Base-by-base conservation (phyloP, 2,797 vertebrate species). In the Orientallactaga sibirica region DNA sequence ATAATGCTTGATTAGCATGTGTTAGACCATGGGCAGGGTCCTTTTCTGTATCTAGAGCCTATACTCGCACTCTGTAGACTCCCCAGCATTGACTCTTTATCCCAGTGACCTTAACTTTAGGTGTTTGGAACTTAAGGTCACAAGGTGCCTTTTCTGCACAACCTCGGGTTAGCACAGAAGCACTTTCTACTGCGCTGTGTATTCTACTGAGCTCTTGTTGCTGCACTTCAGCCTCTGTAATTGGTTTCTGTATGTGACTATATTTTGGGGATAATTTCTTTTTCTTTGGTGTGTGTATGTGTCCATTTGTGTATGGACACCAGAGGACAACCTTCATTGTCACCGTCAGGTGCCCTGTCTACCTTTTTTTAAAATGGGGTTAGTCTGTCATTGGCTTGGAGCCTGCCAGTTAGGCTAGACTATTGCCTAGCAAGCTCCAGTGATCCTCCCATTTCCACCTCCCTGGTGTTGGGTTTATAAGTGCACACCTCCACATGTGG, bases 1-100 rank as follows among this genome's bases (percentile, higher is more conserved):
- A 1, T 2, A 3, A 0, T 1, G 10, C 25, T 10, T 43, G 91
- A 4, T 76, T 11, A 0, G 10, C 0, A 0, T 29, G 43, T 33
- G 67, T 8, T 6, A 3, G 41, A 29, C 16, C 20, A 5, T 0
- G 1, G 0, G 6, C n/a, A 15, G 16, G 27, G 29, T 52, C 15
- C 7, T 27, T 11, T 9, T 37, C 76, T 71, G 3, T 55, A 25
- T 27, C 48, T 37, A 20, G 2, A 3, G 48, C 64, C 66, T 41
- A 0, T 19, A 2, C n/a, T 10, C 4, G 73, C 5, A 7, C 43
- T 1, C 0, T 15, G 41, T 37, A 25, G 16, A 19, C 61, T 43
- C 62, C 22, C n/a, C 25, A 16, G 1, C n/a, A 16, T 18, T 33
- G 6, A 6, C 41, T 37, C 29, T 6, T 48, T 8, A 7, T 37